phyloP scores from a whole-genome alignment of 2,113 vertebrate species.

The Ameiurus melas region DNA sequence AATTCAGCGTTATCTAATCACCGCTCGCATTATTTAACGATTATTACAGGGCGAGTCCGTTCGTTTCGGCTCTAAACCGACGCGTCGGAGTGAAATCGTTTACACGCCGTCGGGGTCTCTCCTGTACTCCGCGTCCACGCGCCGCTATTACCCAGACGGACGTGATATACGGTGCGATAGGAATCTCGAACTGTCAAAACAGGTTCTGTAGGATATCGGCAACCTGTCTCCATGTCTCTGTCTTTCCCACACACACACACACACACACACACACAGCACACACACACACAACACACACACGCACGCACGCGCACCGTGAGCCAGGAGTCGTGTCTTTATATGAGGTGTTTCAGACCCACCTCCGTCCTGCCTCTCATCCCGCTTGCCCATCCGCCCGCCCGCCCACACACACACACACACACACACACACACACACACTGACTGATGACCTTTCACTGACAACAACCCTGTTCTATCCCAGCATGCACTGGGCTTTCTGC shows the following conservation, averaged over 20 bases:
- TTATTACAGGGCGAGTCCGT: not conserved
- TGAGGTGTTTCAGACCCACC: conserved; percentile 43
- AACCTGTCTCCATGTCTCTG: not conserved
- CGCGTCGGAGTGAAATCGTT: not conserved
- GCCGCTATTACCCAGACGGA: conserved; percentile 11
- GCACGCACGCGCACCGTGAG: not conserved
- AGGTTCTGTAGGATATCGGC: conserved; percentile 25
- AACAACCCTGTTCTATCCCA: not conserved
- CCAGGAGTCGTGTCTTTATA: conserved; percentile 34
- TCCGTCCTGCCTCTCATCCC: conserved; percentile 20
- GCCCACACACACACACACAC: too few species aligned
- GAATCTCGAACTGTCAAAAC: conserved; percentile 26
- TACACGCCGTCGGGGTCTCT: not conserved
- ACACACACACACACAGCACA: not conserved
- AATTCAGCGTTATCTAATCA: conserved; percentile 1
- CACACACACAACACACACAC: conserved; percentile 19
- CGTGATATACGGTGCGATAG: not conserved
- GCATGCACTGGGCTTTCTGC: not conserved
- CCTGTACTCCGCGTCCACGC: not conserved
- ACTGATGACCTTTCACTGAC: conserved; percentile 46
- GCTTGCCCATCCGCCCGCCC: conserved; percentile 25
- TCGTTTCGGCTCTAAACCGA: not conserved
- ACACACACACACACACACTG: conserved; percentile 43
- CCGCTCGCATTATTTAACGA: not conserved
- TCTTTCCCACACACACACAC: conserved; percentile 6